Conservation (phyloP, 1,140 invertebrate genomes). For the Drosophila parvula region DNA sequence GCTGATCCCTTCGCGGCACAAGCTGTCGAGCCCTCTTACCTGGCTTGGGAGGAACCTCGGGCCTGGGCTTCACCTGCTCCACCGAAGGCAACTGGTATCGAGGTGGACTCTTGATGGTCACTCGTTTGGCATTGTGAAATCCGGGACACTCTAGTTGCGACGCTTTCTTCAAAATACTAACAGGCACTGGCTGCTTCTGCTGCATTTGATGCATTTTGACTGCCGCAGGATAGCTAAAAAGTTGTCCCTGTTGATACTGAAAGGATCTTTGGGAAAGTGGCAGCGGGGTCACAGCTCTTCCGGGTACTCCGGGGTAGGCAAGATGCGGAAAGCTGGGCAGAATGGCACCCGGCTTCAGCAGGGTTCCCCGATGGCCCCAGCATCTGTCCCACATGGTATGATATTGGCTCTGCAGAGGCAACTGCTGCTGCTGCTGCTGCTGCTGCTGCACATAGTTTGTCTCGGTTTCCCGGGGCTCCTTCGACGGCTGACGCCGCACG, state of each 20-base stretch:
- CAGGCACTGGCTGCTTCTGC: conserved; percentile 9
- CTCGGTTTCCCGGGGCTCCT: neutral
- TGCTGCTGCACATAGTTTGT: conserved; percentile 8
- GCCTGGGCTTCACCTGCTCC: conserved; percentile 2
- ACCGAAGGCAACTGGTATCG: neutral
- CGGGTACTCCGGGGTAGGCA: neutral
- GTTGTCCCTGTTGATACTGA: neutral
- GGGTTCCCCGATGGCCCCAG: neutral
- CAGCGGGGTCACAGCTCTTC: neutral
- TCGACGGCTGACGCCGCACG: conserved; percentile 37
- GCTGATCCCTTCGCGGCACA: neutral
- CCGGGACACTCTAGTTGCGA: neutral
- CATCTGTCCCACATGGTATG: neutral
- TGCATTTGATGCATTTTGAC: neutral
- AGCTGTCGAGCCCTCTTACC: neutral
- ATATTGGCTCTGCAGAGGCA: neutral
- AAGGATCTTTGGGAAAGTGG: neutral
- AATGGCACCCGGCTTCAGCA: conserved; percentile 2
- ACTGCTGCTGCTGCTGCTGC: conserved; percentile 11
- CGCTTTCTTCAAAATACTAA: conserved; percentile 30
- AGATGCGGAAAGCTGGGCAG: conserved; percentile 1
- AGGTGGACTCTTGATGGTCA: neutral
- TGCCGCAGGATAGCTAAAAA: neutral
- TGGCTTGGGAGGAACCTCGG: conserved; percentile 8
- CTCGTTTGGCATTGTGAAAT: neutral